Evolutionary conservation across 2,888 invertebrate species (phyloP).

Genomic region (Cephus rjabovi): DNA sequence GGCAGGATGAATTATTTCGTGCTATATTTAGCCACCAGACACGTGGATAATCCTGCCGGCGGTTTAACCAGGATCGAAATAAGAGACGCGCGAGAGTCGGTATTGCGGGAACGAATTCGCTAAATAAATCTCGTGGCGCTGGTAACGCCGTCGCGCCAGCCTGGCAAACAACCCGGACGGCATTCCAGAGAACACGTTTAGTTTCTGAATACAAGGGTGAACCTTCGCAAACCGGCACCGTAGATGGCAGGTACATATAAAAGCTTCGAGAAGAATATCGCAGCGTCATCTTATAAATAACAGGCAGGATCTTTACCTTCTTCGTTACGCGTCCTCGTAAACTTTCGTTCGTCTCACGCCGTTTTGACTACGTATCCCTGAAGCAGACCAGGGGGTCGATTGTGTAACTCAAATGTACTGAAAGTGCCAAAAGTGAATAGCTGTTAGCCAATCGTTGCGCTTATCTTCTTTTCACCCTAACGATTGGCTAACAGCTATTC

Average conservation of each 20-base stretch:
- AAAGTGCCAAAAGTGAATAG: no score
- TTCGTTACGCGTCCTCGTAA: neutral
- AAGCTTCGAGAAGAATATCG: neutral
- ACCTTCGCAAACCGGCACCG: conserved; percentile 19
- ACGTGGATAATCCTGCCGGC: conserved; percentile 6
- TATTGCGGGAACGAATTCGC: conserved; percentile 23
- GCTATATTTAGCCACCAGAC: conserved; percentile 37
- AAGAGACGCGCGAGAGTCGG: conserved; percentile 2
- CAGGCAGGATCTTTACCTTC: neutral
- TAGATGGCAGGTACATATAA: neutral
- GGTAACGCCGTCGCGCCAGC: conserved; percentile 3
- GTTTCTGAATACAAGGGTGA: conserved; percentile 32
- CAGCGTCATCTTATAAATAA: neutral
- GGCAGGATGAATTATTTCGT: neutral
- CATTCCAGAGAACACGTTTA: conserved; percentile 60
- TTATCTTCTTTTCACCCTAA: no score
- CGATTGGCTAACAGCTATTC: no score
- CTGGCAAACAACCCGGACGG: conserved; percentile 35
- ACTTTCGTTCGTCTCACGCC: neutral
- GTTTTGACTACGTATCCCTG: no score
- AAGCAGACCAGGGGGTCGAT: no score
- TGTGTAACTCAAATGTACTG: no score
- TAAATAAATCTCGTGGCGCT: conserved; percentile 25
- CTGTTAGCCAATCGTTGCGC: no score
- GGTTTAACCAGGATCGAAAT: neutral